Base-by-base conservation (phyloP, 1,140 invertebrate genomes). In the Zaprionus africanus region DNA sequence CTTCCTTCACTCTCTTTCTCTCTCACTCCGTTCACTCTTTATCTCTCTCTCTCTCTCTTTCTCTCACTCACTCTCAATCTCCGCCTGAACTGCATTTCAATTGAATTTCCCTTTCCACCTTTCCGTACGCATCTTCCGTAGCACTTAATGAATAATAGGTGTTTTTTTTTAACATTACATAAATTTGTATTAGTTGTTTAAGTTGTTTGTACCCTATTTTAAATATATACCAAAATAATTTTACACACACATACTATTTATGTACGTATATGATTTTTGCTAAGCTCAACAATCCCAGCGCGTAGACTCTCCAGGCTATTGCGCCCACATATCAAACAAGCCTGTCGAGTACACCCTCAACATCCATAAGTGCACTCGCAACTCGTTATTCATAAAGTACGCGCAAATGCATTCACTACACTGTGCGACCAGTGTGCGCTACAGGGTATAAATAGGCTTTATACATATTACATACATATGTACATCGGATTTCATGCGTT, bases 151-250 rank as follows among this genome's bases (percentile, higher is more conserved):
- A 51, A 51, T 86, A 86, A 65, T 85, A 85, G 82, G 82, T 85
- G 82, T 71, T 78, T 82, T 82, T 84, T 85, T 70, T 46, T 72
- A 63, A 60, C 63, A 67, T 51, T 64, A 82, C 76, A 79, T 71
- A 53, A 76, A 75, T 56, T 84, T 85, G 78, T 85, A 78, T 75
- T 85, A 84, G 82, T 63, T 75, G 24, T 68, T 54, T 85, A 84
- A 84, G 82, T 61, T 36, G 41, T 85, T 61, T 61, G 69, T 56
- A 68, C 79, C 65, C 60, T 60, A 72, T 65, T 63, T 62, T 59
- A 85, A 85, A 85, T 78, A 85, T 81, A 83, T 51, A 51, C 53
- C 65, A 54, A 80, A 71, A 68, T 70, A 67, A 68, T 31, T 28
- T 54, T 49, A 41, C 17, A 19, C 17, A 51, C 46, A 51, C 19